Percentiles rank a stretch among this genome's conserved stretches.
phyloP scores from a whole-genome alignment of 2,797 vertebrate genomes.

The Acrocephalus scirpaceus region DNA sequence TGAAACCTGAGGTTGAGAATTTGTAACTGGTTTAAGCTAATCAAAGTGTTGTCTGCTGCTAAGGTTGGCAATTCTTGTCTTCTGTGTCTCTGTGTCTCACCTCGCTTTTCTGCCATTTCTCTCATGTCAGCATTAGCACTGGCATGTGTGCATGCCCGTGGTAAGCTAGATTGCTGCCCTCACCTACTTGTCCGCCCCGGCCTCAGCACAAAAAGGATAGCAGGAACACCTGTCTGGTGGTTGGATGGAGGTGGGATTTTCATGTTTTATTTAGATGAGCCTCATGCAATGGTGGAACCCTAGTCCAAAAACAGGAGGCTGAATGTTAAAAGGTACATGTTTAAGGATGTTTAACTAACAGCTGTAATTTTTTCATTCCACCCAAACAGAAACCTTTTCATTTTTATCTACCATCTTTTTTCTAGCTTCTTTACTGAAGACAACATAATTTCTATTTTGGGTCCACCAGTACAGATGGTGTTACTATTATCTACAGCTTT shows the following conservation, averaged over 20 bases:
- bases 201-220: neutral
- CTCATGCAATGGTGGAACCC: neutral
- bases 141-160: neutral
- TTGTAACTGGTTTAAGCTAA: neutral
- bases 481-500: neutral
- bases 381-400: neutral
- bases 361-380: neutral
- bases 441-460: neutral
- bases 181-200: neutral
- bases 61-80: neutral
- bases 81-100: neutral
- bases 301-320: neutral
- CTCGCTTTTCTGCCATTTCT: neutral
- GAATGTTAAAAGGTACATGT: neutral
- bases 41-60: neutral
- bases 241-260: neutral
- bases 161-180: neutral
- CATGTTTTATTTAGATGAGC: neutral
- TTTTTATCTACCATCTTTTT: neutral
- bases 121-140: neutral
- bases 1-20: neutral
- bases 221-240: neutral
- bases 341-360: neutral
- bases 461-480: neutral
- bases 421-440: neutral